phyloP scores from a whole-genome alignment of 1,140 invertebrate species.

The Vanessa atalanta region DNA sequence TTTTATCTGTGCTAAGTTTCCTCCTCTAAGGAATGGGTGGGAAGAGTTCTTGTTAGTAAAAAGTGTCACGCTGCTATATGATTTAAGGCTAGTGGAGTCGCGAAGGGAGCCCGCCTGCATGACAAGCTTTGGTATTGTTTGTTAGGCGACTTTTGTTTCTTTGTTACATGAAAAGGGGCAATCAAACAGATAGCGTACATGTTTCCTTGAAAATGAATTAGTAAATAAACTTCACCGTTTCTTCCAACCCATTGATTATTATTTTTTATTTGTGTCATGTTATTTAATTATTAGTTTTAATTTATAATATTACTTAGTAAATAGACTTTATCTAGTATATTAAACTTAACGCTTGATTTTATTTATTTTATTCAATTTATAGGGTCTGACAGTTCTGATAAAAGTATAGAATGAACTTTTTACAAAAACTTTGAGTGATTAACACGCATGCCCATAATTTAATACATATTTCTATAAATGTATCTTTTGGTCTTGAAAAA shows the following conservation, averaged over 20 bases:
- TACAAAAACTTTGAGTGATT: no score
- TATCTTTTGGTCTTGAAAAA: no score
- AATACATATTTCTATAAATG: no score
- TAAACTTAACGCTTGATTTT: no score
- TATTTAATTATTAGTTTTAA: not conserved
- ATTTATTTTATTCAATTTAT: no score
- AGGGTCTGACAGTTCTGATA: no score
- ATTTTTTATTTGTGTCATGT: not conserved
- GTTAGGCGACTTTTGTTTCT: conserved; percentile 32
- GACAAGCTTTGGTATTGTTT: conserved; percentile 29
- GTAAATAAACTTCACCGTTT: not conserved
- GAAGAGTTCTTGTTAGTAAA: conserved; percentile 35
- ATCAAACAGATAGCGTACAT: not conserved
- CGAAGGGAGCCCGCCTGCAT: conserved; percentile 12
- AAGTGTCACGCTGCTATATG: conserved; percentile 35
- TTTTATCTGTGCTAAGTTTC: conserved; percentile 30
- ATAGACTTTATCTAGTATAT: no score
- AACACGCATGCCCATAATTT: no score
- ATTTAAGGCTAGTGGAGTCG: conserved; percentile 33
- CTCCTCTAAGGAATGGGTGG: conserved; percentile 22
- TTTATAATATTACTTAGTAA: no score
- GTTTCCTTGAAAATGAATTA: conserved; percentile 11
- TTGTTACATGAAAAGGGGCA: conserved; percentile 17
- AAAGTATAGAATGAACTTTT: no score
- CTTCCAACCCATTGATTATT: not conserved